Evolutionary conservation across 2,888 invertebrate genomes (phyloP).

Genomic region (Cheilosia scutellata): DNA sequence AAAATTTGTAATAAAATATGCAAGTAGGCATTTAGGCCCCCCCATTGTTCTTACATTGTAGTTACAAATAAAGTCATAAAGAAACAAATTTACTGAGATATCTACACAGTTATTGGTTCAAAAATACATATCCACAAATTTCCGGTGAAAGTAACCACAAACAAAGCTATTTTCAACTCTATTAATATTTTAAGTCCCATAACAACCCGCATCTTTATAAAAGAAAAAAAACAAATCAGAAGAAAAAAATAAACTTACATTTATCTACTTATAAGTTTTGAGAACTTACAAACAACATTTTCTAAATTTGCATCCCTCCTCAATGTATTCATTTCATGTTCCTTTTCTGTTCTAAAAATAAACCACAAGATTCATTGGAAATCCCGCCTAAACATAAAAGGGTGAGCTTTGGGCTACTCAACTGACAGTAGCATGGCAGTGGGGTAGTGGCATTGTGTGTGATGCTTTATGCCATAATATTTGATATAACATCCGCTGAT

Average conservation of each 20-base stretch:
- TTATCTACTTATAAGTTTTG: neutral
- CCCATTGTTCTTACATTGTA: constrained; percentile 8
- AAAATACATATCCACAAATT: neutral
- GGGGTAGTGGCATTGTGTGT: neutral
- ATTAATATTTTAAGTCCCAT: neutral
- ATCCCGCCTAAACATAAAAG: constrained; percentile 10
- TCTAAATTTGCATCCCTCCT: constrained; percentile 1
- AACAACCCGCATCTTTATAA: neutral
- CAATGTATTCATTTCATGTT: neutral
- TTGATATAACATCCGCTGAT: constrained; percentile 52
- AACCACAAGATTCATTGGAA: constrained; percentile 4
- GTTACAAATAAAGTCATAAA: constrained; percentile 41
- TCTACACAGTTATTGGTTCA: neutral
- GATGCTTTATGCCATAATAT: constrained; percentile 1
- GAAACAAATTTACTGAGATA: constrained; percentile 27
- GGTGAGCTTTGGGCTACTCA: neutral
- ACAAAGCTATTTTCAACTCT: neutral
- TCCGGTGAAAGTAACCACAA: neutral
- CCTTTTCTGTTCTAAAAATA: constrained; percentile 5
- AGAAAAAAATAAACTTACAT: neutral
- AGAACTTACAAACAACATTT: neutral
- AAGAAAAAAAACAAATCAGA: neutral
- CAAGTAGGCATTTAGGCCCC: neutral
- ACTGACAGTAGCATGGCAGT: neutral
- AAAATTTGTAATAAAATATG: neutral